Conservation (phyloP, 2,113 vertebrate species). For the Paratilapia polleni region DNA sequence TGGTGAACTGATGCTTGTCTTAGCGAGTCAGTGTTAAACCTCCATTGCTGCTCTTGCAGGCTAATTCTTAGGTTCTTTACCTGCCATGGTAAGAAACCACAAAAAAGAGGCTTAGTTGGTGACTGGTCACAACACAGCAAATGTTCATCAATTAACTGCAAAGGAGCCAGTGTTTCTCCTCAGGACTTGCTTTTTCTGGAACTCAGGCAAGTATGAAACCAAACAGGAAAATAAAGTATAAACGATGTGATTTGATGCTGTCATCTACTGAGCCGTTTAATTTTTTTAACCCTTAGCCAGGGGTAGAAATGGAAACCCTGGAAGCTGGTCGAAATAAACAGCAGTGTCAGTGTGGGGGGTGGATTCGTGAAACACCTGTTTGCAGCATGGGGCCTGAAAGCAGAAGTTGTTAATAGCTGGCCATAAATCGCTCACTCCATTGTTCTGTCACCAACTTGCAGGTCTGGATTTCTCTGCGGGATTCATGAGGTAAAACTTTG, state of each 20-base stretch:
- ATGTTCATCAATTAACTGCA: slow-evolving; percentile 25
- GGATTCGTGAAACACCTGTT: slow-evolving; percentile 80
- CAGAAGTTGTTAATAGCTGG: slow-evolving; percentile 73
- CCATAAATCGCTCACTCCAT: slow-evolving; percentile 80
- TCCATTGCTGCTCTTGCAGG: slow-evolving; percentile 1
- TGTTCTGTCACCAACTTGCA: slow-evolving; percentile 79
- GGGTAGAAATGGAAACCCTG: slow-evolving; percentile 33
- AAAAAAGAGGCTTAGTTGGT: slow-evolving; percentile 9
- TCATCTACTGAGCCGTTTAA: slow-evolving; percentile 21
- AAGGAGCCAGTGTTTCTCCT: slow-evolving; percentile 29
- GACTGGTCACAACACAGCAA: slow-evolving; percentile 19
- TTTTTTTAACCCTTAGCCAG: slow-evolving; percentile 45
- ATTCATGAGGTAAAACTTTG: slow-evolving; percentile 63
- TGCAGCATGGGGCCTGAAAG: slow-evolving; percentile 70
- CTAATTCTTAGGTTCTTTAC: slow-evolving; percentile 4
- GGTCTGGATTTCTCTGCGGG: slow-evolving; percentile 64
- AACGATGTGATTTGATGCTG: slow-evolving; percentile 40
- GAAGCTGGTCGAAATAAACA: slow-evolving; percentile 57
- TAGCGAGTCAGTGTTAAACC: neutral
- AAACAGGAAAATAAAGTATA: slow-evolving; percentile 24
- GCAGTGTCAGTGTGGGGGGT: slow-evolving; percentile 49
- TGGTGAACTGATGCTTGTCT: slow-evolving; percentile 11
- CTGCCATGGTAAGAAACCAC: neutral
- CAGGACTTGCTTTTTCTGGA: neutral
- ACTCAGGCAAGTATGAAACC: neutral